Evolutionary conservation across 1,140 invertebrate species (phyloP), one percentile per base, ranked within the genome.

Genomic region (Caenorhabditis briggsae): DNA sequence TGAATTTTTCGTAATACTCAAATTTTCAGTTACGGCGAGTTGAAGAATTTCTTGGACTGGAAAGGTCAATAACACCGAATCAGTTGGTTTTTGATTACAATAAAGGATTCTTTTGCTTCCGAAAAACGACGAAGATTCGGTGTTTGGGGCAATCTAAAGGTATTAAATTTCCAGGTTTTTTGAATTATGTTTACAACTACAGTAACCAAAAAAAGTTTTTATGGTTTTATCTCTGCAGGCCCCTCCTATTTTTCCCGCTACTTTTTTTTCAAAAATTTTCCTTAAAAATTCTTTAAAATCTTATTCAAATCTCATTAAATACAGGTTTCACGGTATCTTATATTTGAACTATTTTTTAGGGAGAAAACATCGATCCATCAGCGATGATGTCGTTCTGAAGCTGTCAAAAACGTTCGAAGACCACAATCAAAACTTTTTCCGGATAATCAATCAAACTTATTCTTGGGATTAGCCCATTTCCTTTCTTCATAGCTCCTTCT

Each of bases 71-170:
- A 55, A 58, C 65, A 20, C 33, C 56, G 18, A 82, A 83, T 56
- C 90, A 92, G 55, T 53, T 91, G 23, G 70, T 90, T 14, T 93
- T 92, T 83, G 93, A 93, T 85, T n/a, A 87, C 41, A 90, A 90
- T 3, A 92, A 92, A 86, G 93, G 93, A 9, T 93, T 93, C 82
- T 93, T 90, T 88, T 93, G 93, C 89, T 93, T 93, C 89, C 90
- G 91, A 33, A 82, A 88, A 18, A 89, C 89, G n/a, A 86, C 86
- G 46, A 78, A 23, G 23, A 53, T 78, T 12, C 70, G 70, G n/a
- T 78, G 70, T 78, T 50, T 78, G 46, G 70, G 70, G 11, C 43
- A 50, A n/a, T 50, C 70, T 16, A 78, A 78, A 78, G 70, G 70
- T 78, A 14, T 3, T 7, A 33, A 33, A 33, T 33, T 33, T 33